These are phyloP conservation scores for Dendrocincla fuliginosa DNA, from an alignment of 2,797 vertebrate species.

Conservation along the genomic window DNA sequence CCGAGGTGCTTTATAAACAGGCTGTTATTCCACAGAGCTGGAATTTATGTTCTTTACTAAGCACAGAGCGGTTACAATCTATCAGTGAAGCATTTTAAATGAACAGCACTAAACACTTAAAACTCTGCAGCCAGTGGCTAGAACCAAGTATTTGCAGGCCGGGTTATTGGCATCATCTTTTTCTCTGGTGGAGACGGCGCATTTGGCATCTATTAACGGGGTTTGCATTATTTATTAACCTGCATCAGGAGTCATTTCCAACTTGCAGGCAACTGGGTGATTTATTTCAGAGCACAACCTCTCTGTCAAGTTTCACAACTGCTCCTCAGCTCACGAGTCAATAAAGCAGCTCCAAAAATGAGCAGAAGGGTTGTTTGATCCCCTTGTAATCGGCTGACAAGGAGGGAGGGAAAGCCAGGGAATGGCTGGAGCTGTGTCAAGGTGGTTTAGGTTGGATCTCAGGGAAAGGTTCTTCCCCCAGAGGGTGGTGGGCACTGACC, in stretches of 20 bases:
- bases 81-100: conserved; percentile 59
- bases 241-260: conserved; percentile 33
- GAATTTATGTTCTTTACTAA: conserved; percentile 61
- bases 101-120: conserved; percentile 61
- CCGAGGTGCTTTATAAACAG: conserved; percentile 29
- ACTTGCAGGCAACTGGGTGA: not conserved
- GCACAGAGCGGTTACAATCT: conserved; percentile 47
- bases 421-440: not conserved
- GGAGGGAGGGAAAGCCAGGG: not conserved
- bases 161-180: conserved; percentile 11
- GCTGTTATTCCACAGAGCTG: conserved; percentile 15
- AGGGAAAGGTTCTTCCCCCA: not conserved
- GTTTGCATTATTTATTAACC: conserved; percentile 65
- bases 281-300: not conserved
- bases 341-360: not conserved
- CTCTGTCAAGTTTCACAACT: not conserved
- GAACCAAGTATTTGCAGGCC: not conserved
- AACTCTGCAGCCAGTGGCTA: not conserved
- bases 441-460: rapidly evolving
- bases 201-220: conserved; percentile 42
- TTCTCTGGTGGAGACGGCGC: not conserved
- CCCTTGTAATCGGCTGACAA: rapidly evolving
- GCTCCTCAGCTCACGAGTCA: not conserved
- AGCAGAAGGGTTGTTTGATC: not conserved
- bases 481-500: not conserved